phyloP scores from a whole-genome alignment of 2,113 vertebrate species.

The western clawed frog (Xenopus tropicalis) region DNA sequence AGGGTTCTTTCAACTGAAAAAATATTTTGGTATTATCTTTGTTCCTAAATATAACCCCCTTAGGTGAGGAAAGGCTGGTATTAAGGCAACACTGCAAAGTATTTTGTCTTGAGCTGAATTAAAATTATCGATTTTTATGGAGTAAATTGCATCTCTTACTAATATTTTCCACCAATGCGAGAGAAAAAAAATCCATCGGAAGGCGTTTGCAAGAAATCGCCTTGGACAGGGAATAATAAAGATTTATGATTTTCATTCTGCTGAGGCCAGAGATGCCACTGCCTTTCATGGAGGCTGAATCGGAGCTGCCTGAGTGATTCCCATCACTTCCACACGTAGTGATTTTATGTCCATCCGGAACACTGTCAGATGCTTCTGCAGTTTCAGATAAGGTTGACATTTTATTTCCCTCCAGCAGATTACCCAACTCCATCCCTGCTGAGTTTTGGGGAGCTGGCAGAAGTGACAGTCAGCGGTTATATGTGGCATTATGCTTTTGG shows the following conservation, averaged over 20 bases:
- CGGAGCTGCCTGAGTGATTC: conserved; percentile 38
- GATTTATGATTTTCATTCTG: conserved; percentile 46
- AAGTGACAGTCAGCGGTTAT: not conserved
- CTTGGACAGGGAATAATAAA: conserved; percentile 40
- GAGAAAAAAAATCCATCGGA: conserved; percentile 9
- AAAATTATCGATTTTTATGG: no score
- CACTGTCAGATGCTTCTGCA: conserved; percentile 30
- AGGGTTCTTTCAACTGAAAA: no score
- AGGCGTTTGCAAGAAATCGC: conserved; percentile 21
- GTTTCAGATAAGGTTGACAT: conserved; percentile 30
- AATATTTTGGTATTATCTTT: no score
- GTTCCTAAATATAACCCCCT: no score
- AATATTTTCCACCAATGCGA: no score
- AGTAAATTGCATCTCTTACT: no score
- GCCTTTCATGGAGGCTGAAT: conserved; percentile 39
- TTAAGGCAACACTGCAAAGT: no score
- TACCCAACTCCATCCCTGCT: not conserved
- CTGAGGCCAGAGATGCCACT: conserved; percentile 31
- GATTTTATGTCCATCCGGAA: conserved; percentile 37
- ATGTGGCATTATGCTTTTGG: conserved; percentile 3
- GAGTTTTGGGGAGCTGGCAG: conserved; percentile 3
- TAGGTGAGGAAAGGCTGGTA: no score
- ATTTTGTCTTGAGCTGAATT: no score
- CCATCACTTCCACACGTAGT: conserved; percentile 37
- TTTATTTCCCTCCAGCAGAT: conserved; percentile 17